Evolutionary conservation across 2,797 vertebrate genomes (phyloP).

Genomic region (Crocidura indochinensis): DNA sequence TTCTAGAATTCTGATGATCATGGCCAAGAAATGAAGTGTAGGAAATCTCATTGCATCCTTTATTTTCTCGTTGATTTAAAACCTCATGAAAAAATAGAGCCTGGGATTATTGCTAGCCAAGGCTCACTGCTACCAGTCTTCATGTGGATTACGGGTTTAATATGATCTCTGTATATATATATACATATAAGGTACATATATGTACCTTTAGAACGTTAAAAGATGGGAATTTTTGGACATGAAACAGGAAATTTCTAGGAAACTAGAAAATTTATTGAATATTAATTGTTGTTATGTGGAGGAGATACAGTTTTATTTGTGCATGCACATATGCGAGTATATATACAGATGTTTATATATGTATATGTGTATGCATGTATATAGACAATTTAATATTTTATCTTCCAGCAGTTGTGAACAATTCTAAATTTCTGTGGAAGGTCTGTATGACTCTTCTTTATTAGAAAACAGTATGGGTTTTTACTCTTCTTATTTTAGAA

Average conservation of each 20-base stretch:
- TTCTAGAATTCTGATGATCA: constrained; percentile 5
- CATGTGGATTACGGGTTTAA: constrained; percentile 2
- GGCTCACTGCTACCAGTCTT: constrained; percentile 21
- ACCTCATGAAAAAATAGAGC: not conserved
- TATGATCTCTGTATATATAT: constrained; percentile 48
- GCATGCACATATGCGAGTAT: too few species aligned
- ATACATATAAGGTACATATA: not conserved
- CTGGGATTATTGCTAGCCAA: not conserved
- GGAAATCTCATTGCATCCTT: not conserved
- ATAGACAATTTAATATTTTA: not conserved
- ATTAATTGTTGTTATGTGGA: not conserved
- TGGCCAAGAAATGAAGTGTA: not conserved
- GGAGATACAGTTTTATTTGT: not conserved
- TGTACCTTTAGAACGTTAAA: constrained; percentile 18
- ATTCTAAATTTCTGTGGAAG: too few species aligned
- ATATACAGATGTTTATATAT: too few species aligned
- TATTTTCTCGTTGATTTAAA: constrained; percentile 23
- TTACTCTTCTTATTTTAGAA: not conserved
- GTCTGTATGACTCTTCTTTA: too few species aligned
- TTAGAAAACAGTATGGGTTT: too few species aligned
- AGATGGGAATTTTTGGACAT: constrained; percentile 15
- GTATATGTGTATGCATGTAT: too few species aligned
- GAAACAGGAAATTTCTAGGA: constrained; percentile 43
- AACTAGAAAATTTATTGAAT: constrained; percentile 20
- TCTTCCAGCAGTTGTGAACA: not conserved